Percentiles rank a stretch among this genome's conserved stretches.
Evolutionary conservation across 2,797 vertebrate genomes (phyloP).

Genomic region (Macroramphosus scolopax): DNA sequence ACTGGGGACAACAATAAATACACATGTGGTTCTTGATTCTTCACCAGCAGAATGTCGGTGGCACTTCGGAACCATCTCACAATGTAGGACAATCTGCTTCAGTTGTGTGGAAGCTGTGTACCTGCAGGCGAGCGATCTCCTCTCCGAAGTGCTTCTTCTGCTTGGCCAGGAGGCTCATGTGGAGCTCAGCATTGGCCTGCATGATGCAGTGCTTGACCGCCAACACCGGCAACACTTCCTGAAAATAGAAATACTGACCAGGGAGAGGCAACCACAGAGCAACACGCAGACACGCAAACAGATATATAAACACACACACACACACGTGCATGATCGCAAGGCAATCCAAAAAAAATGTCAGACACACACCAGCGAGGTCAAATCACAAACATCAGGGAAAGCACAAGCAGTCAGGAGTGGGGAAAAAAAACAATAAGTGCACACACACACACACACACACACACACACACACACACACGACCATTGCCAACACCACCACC

Average conservation of each 20-base stretch:
- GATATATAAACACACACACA: conserved; percentile 47
- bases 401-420: conserved; percentile 66
- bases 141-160: conserved; percentile 98
- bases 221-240: conserved; percentile 97
- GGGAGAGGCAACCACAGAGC: conserved; percentile 86
- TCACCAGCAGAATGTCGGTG: too few relatives aligned
- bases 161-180: conserved; percentile 91
- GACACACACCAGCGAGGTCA: conserved; percentile 59
- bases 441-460: conserved; percentile 6
- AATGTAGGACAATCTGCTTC: not conserved
- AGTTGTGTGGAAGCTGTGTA: conserved; percentile 41
- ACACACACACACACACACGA: conserved; percentile 11
- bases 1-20: too few relatives aligned
- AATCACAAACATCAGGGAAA: conserved; percentile 86
- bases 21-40: too few relatives aligned
- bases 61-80: not conserved
- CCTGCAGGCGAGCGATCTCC: conserved; percentile 96
- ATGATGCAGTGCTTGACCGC: conserved; percentile 98
- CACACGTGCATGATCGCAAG: conserved; percentile 29
- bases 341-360: conserved; percentile 52
- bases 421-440: conserved; percentile 9
- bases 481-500: conserved; percentile 41
- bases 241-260: conserved; percentile 99
- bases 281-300: conserved; percentile 64
- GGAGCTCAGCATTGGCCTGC: conserved; percentile 95